Conservation (phyloP, 2,113 vertebrate genomes). For the Pygoscelis antarcticus region DNA sequence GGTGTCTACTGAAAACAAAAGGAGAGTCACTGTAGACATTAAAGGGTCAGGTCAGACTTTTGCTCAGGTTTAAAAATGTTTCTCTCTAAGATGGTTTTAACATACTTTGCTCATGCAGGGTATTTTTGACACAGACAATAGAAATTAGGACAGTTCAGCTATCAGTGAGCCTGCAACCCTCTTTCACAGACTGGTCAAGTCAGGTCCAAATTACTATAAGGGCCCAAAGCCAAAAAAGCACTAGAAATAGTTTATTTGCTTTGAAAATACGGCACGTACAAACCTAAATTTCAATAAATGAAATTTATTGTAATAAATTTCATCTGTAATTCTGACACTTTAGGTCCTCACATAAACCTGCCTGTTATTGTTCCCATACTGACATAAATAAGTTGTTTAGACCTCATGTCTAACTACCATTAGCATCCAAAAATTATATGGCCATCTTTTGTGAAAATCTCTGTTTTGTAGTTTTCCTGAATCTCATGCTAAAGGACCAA, state of each 20-base stretch:
- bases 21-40: background rate
- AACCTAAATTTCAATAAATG: background rate
- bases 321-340: background rate
- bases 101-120: background rate
- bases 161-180: background rate
- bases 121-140: background rate
- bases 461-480: background rate
- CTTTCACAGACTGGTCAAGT: background rate
- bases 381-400: background rate
- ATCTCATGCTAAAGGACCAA: background rate
- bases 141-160: background rate
- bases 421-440: background rate
- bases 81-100: background rate
- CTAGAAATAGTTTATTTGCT: background rate
- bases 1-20: background rate
- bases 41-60: background rate
- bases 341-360: background rate
- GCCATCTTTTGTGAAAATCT: background rate
- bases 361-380: background rate
- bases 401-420: background rate
- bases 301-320: background rate
- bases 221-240: background rate
- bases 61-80: background rate
- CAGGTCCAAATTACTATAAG: background rate
- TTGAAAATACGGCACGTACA: background rate